Evolutionary conservation across 2,797 vertebrate genomes (phyloP).

Genomic region (Acestrorhynchus altus): DNA sequence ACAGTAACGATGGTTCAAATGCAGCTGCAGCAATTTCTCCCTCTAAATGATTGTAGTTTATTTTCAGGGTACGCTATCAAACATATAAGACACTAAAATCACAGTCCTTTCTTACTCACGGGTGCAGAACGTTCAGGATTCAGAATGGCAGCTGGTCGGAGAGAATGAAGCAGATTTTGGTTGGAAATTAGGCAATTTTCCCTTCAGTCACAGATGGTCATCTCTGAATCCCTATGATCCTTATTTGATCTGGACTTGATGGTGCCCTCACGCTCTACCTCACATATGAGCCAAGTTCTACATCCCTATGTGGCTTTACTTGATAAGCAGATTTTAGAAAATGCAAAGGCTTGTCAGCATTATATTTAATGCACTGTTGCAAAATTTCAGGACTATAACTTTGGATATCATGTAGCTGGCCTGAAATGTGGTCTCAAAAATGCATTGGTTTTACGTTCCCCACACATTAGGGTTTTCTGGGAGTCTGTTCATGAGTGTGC

Average conservation of each 20-base stretch:
- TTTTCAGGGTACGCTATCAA: background rate
- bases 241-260: constrained; percentile 17
- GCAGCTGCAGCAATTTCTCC: background rate
- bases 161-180: constrained; percentile 16
- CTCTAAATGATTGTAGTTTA: background rate
- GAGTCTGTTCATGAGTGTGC: background rate
- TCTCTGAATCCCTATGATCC: constrained; percentile 19
- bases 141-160: constrained; percentile 22
- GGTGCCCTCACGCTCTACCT: background rate
- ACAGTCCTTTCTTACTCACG: background rate
- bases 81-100: background rate
- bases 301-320: constrained; percentile 2
- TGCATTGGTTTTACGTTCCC: constrained; percentile 4
- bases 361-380: constrained; percentile 18
- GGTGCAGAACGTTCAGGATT: background rate
- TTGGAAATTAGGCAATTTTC: constrained; percentile 18
- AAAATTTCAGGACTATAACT: constrained; percentile 31
- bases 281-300: constrained; percentile 1
- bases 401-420: constrained; percentile 7
- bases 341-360: background rate
- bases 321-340: constrained; percentile 29
- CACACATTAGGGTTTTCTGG: constrained; percentile 7
- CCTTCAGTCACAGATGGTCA: constrained; percentile 27
- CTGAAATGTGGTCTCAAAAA: constrained; percentile 33
- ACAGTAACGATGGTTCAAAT: background rate